Evolutionary conservation across 2,113 vertebrate genomes (phyloP).

Genomic region (Pandion haliaetus): DNA sequence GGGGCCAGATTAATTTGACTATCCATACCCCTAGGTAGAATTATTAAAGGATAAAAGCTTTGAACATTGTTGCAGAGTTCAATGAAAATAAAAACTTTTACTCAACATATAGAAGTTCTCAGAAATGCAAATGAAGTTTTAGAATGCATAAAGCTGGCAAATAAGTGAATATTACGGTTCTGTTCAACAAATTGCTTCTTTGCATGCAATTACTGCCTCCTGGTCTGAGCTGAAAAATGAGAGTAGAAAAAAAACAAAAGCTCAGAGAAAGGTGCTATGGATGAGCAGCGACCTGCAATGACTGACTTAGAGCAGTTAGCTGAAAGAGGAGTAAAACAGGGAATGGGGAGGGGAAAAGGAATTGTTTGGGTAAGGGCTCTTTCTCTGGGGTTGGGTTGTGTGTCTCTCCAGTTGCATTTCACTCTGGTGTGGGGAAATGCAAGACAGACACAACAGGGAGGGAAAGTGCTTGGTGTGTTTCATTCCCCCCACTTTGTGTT

Average conservation of each 20-base stretch:
- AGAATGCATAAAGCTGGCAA: not conserved
- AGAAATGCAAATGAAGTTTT: constrained; percentile 8
- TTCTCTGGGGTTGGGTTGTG: not conserved
- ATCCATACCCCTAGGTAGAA: not conserved
- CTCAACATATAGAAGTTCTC: not conserved
- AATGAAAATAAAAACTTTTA: not conserved
- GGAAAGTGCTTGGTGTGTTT: not conserved
- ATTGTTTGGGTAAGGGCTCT: not conserved
- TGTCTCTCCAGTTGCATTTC: not conserved
- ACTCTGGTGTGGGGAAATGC: not conserved
- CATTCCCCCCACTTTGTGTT: not conserved
- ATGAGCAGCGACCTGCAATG: not conserved
- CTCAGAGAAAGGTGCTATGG: not conserved
- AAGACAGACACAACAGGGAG: not conserved
- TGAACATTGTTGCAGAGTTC: not conserved
- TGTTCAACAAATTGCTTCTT: constrained; percentile 5
- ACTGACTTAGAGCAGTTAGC: not conserved
- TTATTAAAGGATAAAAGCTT: not conserved
- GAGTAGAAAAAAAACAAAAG: not conserved
- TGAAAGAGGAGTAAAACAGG: not conserved
- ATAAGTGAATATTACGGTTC: not conserved
- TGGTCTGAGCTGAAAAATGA: not conserved
- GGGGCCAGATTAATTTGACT: not conserved
- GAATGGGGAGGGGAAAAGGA: not conserved
- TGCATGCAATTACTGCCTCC: not conserved